Conservation (phyloP, 92 coral and sea anemone genomes). For the Zoanthus solanderi region DNA sequence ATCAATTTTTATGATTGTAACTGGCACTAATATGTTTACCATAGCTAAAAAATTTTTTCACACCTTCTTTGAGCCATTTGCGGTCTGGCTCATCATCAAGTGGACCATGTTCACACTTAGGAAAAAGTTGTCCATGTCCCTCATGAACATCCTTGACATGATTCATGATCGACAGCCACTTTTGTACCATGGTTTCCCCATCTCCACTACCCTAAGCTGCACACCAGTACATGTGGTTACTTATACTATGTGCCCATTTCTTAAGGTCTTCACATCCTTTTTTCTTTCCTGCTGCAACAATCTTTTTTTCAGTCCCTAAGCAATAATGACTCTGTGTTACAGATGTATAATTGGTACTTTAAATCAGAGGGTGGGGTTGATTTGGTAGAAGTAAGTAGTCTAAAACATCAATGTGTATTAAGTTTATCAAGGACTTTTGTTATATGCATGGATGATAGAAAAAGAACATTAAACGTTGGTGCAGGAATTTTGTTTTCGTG, state of each 20-base stretch:
- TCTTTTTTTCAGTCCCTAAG: conserved; percentile 15
- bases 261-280: conserved; percentile 21
- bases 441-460: not conserved
- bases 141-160: conserved; percentile 1
- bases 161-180: conserved; percentile 16
- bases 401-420: not conserved
- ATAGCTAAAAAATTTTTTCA: not conserved
- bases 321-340: not conserved
- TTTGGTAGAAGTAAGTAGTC: not conserved
- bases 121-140: not conserved
- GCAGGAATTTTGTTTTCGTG: not conserved
- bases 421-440: not conserved
- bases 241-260: conserved; percentile 27
- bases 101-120: not conserved
- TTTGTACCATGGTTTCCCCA: conserved; percentile 5
- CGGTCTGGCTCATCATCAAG: not conserved
- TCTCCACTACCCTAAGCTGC: conserved; percentile 14
- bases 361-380: not conserved
- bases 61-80: conserved; percentile 24
- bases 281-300: conserved; percentile 19
- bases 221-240: conserved; percentile 47
- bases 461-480: not conserved
- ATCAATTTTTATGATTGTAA: too few species aligned
- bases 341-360: not conserved
- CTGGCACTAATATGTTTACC: not conserved